Percentiles rank a stretch among this genome's conserved stretches.
Evolutionary conservation across 2,888 invertebrate genomes (phyloP).

Genomic region (Resseliella maxima): DNA sequence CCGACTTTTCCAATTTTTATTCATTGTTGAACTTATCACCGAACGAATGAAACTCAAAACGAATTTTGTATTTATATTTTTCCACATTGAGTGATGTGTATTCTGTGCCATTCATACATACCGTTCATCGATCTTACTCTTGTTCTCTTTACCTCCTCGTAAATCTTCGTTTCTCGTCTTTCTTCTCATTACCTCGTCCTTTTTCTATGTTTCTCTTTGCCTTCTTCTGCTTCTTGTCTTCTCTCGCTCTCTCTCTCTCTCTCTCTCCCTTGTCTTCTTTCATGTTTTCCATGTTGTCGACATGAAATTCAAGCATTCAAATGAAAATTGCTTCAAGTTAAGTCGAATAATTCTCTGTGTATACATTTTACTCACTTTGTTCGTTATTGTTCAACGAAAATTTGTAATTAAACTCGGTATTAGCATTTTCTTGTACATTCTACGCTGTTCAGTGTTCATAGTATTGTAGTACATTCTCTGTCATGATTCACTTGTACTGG

Average conservation of each 20-base stretch:
- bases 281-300: background rate
- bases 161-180: too few relatives aligned
- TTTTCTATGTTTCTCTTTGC: too few relatives aligned
- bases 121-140: background rate
- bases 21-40: conserved; percentile 19
- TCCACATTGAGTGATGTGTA: background rate
- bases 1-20: conserved; percentile 39
- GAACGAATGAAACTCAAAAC: conserved; percentile 11
- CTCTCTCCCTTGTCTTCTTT: background rate
- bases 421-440: background rate
- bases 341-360: background rate
- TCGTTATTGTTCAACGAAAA: background rate
- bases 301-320: background rate
- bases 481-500: background rate
- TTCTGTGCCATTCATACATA: background rate
- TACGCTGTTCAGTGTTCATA: too few relatives aligned
- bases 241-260: background rate
- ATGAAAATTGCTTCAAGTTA: background rate
- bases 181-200: too few relatives aligned
- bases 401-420: conserved; percentile 3
- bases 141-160: background rate
- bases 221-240: too few relatives aligned
- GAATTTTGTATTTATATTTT: background rate
- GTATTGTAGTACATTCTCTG: too few relatives aligned
- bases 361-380: background rate